Evolutionary conservation across 2,113 vertebrate genomes (phyloP), one percentile per base, ranked within the genome.

Genomic region (Sorex araneus): DNA sequence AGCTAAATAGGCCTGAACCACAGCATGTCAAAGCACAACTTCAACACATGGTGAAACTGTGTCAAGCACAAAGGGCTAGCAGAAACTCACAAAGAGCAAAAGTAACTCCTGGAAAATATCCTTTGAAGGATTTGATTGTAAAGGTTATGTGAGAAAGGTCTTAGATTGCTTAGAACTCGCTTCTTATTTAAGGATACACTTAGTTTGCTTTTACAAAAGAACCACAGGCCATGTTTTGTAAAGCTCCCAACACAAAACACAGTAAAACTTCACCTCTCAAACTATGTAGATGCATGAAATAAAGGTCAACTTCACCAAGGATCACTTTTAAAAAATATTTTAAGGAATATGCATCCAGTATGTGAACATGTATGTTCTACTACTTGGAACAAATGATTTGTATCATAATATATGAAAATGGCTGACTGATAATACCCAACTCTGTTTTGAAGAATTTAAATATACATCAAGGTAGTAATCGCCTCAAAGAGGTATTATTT

Each of bases 111-210:
- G 19, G 70, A 87, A 90, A 90, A 87, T 77, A 43, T 21, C 67
- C 54, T 76, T 75, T 89, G 82, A 57, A 57, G 36, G 50, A 82
- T 94, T 93, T 87, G 6, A 87, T 84, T 92, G 90, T 32, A 93
- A 91, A 86, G 71, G 28, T 91, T 89, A 76, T 28, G 4, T 34
- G 63, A 69, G 66, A 57, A 90, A 84, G 28, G 19, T 71, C 93
- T 95, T 76, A 85, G 47, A 21, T 50, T 63, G 34, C 91, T 86
- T 50, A 93, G 79, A 93, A 90, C n/a, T 79, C 34, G 63, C n/a
- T 90, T 83, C 60, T 91, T 75, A 91, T 90, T 94, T 82, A 79
- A n/a, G 60, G 93, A 86, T 7, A 85, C 30, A 57, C 78, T 71
- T 40, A 47, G 10, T 47, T 91, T 91, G 40, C 66, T 93, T 89